phyloP scores from a whole-genome alignment of 2,888 invertebrate genomes.

The Ectemnius continuus region DNA sequence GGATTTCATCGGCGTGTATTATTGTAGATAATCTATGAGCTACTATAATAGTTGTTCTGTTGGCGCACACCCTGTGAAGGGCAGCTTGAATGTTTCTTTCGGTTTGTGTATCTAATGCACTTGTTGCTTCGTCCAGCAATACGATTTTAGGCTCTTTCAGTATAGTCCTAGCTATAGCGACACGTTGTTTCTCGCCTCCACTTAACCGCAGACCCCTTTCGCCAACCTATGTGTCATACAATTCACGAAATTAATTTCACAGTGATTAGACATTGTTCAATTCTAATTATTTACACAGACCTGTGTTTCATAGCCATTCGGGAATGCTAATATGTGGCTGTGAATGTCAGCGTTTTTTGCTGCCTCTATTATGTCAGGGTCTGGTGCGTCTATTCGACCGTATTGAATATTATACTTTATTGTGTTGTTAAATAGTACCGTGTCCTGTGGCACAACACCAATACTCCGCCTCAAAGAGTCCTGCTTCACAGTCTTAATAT shows the following conservation, averaged over 20 bases:
- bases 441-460: slow-evolving; percentile 97
- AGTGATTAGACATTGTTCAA: background rate
- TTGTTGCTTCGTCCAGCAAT: slow-evolving; percentile 96
- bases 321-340: slow-evolving; percentile 93
- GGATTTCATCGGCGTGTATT: slow-evolving; percentile 95
- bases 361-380: slow-evolving; percentile 91
- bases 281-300: slow-evolving; percentile 73
- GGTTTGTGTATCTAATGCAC: slow-evolving; percentile 96
- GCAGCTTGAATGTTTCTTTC: slow-evolving; percentile 86
- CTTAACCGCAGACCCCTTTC: slow-evolving; percentile 96
- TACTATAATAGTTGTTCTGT: slow-evolving; percentile 95
- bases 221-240: slow-evolving; percentile 84
- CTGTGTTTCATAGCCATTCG: slow-evolving; percentile 91
- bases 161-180: slow-evolving; percentile 97
- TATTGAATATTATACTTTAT: slow-evolving; percentile 97
- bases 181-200: slow-evolving; percentile 98
- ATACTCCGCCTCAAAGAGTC: slow-evolving; percentile 90
- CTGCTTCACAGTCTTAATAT: slow-evolving; percentile 91
- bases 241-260: background rate
- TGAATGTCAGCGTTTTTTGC: slow-evolving; percentile 97
- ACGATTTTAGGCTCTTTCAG: slow-evolving; percentile 95
- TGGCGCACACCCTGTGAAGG: slow-evolving; percentile 86
- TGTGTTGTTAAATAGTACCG: slow-evolving; percentile 95
- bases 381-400: slow-evolving; percentile 87
- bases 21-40: slow-evolving; percentile 97